Base-by-base conservation (phyloP, 2,797 vertebrate genomes). In the Manis pentadactyla region DNA sequence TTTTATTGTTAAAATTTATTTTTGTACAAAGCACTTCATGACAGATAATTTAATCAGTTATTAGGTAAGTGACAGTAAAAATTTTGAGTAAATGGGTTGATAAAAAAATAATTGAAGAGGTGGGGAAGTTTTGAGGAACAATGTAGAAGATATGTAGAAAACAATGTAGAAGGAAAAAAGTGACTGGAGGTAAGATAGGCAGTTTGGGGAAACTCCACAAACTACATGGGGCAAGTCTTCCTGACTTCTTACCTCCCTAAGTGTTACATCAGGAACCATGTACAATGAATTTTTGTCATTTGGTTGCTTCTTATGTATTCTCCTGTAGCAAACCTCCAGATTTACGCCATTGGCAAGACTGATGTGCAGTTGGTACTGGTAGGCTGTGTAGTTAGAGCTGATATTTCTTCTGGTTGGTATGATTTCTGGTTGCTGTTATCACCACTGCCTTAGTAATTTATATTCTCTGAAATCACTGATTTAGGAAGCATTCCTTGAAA, bases 91-190 rank as follows among this genome's bases (percentile, higher is more conserved):
- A 23, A 63, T n/a, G 18, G 37, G 8, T 55, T 51, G 64, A 51
- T 42, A 59, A 95, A 89, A 85, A 73, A 89, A 57, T 94, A 96
- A 14, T 55, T 69, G 13, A 94, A 29, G 34, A 29, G 57, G 31
- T 77, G 13, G 57, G 49, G 6, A 63, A 66, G 31, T n/a, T 95
- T 95, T 63, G 27, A 71, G 71, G n/a, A 13, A 15, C 19, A 73
- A 39, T 66, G 29, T 25, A 84, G 71, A 34, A 31, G 21, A 9
- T 6, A 37, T 46, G 46, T 23, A 53, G 55, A 77, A 87, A 37
- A 31, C 66, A 39, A 39, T 39, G 37, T 39, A 39, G 37, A 39
- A 39, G 7, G 21, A 74, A 39, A 37, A 78, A 81, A 61, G 63
- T 61, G 78, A 53, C 25, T 63, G 42, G 51, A 61, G 13, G 25